These are phyloP conservation scores for Platalea minor DNA, from an alignment of 2,797 vertebrate genomes.

Conservation along the genomic window DNA sequence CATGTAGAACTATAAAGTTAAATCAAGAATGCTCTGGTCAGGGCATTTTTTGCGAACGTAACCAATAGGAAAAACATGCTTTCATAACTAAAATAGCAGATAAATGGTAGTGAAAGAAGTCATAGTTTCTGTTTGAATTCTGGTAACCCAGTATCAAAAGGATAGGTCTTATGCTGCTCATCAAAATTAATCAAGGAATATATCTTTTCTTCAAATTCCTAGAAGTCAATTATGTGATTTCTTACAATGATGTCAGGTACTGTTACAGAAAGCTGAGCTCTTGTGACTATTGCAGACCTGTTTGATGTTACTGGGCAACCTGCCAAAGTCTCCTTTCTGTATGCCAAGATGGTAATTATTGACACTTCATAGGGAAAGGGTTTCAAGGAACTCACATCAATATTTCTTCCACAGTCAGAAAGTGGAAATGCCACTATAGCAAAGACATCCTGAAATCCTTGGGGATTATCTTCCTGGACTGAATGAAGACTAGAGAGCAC, in stretches of 20 bases:
- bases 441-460: slow-evolving; percentile 59
- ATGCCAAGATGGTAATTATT: slow-evolving; percentile 74
- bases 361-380: slow-evolving; percentile 64
- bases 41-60: neutral
- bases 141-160: neutral
- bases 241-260: slow-evolving; percentile 72
- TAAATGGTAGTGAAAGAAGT: neutral
- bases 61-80: neutral
- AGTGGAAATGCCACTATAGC: slow-evolving; percentile 56
- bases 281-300: slow-evolving; percentile 70
- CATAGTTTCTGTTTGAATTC: neutral
- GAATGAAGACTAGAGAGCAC: neutral
- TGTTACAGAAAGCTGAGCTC: slow-evolving; percentile 74
- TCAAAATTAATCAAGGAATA: slow-evolving; percentile 47
- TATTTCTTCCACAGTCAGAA: slow-evolving; percentile 73
- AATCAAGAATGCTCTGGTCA: neutral
- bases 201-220: slow-evolving; percentile 53
- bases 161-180: neutral
- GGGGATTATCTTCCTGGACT: slow-evolving; percentile 35
- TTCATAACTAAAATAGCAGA: neutral
- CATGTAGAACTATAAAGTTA: neutral
- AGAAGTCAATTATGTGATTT: slow-evolving; percentile 75
- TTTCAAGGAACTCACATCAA: slow-evolving; percentile 75
- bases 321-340: slow-evolving; percentile 73
- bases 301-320: slow-evolving; percentile 71